Conservation (phyloP, 2,113 vertebrate genomes). For the Petrocephalus microphthalmus region DNA sequence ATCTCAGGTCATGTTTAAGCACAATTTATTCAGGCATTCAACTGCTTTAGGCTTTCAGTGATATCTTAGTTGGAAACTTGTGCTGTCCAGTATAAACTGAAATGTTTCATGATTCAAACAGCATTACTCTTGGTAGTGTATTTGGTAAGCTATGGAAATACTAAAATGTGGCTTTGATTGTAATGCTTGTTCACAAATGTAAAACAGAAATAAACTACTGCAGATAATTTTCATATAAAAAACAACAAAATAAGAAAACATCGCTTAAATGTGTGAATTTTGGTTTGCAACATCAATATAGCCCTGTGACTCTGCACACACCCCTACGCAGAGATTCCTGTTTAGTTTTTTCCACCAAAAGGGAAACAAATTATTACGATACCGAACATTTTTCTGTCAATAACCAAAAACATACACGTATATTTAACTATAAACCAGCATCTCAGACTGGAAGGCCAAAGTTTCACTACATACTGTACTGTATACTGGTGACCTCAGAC, state of each 20-base stretch:
- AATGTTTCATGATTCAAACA: not conserved
- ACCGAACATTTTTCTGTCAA: not conserved
- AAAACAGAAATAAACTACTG: not conserved
- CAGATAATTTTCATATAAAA: not conserved
- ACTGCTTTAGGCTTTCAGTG: not conserved
- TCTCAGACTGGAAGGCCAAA: not conserved
- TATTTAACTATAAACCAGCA: not conserved
- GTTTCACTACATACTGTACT: not conserved
- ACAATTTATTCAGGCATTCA: not conserved
- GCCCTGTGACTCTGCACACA: not conserved
- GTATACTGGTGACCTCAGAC: not conserved
- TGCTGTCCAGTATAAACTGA: not conserved
- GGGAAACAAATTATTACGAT: not conserved
- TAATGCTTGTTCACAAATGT: not conserved
- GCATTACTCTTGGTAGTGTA: not conserved
- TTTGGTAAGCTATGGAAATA: not conserved
- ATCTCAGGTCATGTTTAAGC: not conserved
- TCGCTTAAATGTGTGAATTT: not conserved
- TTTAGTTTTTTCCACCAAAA: not conserved
- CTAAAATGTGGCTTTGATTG: not conserved
- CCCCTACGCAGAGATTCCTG: not conserved
- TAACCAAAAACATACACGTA: not conserved
- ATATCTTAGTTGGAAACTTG: not conserved
- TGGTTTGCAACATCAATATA: not conserved
- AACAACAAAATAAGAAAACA: not conserved